phyloP scores from a whole-genome alignment of 1,140 invertebrate genomes.

The Tetragnatha versicolor region DNA sequence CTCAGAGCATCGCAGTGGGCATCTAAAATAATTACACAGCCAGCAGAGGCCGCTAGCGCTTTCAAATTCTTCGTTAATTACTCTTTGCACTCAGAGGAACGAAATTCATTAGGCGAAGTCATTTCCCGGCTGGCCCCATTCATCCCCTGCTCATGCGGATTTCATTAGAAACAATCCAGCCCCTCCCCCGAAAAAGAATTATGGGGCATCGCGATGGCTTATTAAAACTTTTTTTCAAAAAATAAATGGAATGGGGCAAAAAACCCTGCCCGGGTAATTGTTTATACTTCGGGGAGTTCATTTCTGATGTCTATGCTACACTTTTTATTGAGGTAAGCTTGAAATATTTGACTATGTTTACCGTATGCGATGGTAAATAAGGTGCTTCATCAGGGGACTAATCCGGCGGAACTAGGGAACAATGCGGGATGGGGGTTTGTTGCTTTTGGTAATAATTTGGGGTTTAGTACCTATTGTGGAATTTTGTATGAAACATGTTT shows the following conservation, averaged over 20 bases:
- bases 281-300: conserved; percentile 18
- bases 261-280: too few relatives aligned
- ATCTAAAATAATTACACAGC: conserved; percentile 54
- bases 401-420: too few relatives aligned
- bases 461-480: too few relatives aligned
- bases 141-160: conserved; percentile 22
- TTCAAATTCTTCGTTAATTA: conserved; percentile 55
- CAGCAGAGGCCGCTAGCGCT: conserved; percentile 37
- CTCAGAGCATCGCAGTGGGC: conserved; percentile 44
- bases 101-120: conserved; percentile 53
- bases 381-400: neutral
- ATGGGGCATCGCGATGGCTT: conserved; percentile 5
- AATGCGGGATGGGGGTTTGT: too few relatives aligned
- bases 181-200: neutral
- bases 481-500: too few relatives aligned
- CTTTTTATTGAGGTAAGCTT: conserved; percentile 31
- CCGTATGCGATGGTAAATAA: conserved; percentile 5
- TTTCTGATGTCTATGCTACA: neutral
- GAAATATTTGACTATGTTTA: neutral
- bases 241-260: neutral
- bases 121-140: conserved; percentile 26
- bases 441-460: too few relatives aligned
- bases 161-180: conserved; percentile 49
- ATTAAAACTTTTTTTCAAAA: conserved; percentile 24
- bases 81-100: conserved; percentile 48